phyloP scores from a whole-genome alignment of 2,113 vertebrate species.

The Dunckerocampus dactyliophorus region DNA sequence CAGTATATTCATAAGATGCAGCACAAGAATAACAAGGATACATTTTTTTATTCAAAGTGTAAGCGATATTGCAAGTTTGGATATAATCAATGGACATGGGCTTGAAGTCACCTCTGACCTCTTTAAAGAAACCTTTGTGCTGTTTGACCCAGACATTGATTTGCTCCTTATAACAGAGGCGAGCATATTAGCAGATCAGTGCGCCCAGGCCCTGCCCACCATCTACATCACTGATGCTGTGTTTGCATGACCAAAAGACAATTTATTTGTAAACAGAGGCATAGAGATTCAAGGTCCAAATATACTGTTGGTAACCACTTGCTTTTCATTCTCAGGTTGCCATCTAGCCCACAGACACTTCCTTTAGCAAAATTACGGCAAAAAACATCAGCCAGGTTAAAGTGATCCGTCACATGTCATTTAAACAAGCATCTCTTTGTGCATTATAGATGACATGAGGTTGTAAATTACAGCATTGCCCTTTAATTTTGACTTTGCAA shows the following conservation, averaged over 20 bases:
- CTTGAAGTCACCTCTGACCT: constrained; percentile 74
- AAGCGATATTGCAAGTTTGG: constrained; percentile 44
- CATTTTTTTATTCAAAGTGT: constrained; percentile 19
- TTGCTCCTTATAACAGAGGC: constrained; percentile 71
- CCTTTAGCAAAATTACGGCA: neutral
- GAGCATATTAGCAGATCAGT: constrained; percentile 54
- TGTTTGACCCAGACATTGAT: constrained; percentile 80
- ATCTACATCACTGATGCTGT: constrained; percentile 17
- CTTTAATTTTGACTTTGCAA: constrained; percentile 37
- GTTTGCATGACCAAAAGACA: neutral
- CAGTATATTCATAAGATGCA: neutral
- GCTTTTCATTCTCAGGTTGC: neutral
- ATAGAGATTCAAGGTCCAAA: neutral
- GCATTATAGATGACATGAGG: constrained; percentile 35
- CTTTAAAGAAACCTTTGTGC: constrained; percentile 77
- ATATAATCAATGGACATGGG: constrained; percentile 66
- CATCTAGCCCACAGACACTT: neutral
- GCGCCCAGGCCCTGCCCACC: constrained; percentile 33
- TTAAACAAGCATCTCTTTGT: constrained; percentile 18
- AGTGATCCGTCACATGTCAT: neutral
- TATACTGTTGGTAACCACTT: neutral
- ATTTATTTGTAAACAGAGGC: neutral
- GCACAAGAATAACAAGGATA: neutral
- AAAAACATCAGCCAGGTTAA: neutral
- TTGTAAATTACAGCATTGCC: constrained; percentile 40